Percentiles rank a stretch among this genome's conserved stretches.
Evolutionary conservation across 2,888 invertebrate genomes (phyloP).

Genomic region (Autographa pulchrina): DNA sequence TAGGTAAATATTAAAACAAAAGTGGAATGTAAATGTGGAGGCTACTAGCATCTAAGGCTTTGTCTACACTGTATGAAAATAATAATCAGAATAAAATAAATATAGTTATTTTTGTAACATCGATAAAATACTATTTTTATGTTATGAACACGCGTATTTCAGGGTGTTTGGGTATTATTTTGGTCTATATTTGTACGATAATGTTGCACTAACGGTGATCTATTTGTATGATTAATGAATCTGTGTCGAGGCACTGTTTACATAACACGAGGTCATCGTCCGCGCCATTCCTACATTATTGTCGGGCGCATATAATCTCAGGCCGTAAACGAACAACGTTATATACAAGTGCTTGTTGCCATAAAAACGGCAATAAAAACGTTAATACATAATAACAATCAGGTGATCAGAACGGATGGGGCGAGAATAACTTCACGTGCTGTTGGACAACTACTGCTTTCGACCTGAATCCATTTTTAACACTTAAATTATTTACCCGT

Average conservation of each 20-base stretch:
- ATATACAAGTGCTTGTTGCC: constrained; percentile 71
- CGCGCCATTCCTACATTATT: constrained; percentile 71
- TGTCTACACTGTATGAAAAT: constrained; percentile 72
- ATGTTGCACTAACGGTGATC: constrained; percentile 82
- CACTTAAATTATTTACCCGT: constrained; percentile 81
- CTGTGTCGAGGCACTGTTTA: constrained; percentile 77
- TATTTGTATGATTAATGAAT: constrained; percentile 59
- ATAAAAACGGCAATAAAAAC: constrained; percentile 66
- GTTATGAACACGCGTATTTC: constrained; percentile 75
- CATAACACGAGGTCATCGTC: constrained; percentile 31
- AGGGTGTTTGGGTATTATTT: constrained; percentile 82
- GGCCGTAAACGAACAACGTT: constrained; percentile 69
- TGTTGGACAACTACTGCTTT: constrained; percentile 59
- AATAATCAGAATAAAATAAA: constrained; percentile 67
- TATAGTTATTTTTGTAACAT: constrained; percentile 72
- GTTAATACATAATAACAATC: constrained; percentile 68
- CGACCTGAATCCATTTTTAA: constrained; percentile 67
- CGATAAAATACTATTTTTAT: constrained; percentile 76
- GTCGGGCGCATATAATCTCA: constrained; percentile 76
- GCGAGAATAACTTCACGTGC: constrained; percentile 79
- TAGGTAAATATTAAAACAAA: constrained; percentile 45
- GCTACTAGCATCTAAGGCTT: constrained; percentile 86
- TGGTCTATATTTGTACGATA: constrained; percentile 88
- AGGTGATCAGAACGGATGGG: constrained; percentile 49
- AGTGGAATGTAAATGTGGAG: constrained; percentile 82